These are phyloP conservation scores for Chloroceryle aenea DNA, from an alignment of 2,113 vertebrate genomes.

Conservation along the genomic window DNA sequence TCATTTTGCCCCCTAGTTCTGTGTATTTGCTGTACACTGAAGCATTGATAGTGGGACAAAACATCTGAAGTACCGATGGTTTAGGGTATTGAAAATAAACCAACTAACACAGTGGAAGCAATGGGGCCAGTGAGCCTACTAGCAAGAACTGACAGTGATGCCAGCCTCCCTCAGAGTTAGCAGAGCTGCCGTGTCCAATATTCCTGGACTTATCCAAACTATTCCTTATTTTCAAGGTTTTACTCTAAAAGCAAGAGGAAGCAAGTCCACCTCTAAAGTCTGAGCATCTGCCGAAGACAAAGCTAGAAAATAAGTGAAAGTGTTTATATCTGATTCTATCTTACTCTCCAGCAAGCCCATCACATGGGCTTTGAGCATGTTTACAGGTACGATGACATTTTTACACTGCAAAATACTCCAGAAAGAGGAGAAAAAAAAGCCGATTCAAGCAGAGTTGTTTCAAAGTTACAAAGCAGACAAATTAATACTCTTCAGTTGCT, in stretches of 20 bases:
- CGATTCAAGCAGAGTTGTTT: not conserved
- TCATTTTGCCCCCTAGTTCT: not conserved
- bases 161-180: not conserved
- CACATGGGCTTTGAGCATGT: accelerated
- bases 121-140: not conserved
- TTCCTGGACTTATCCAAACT: not conserved
- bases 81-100: not conserved
- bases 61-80: not conserved
- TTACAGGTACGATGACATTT: not conserved
- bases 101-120: not conserved
- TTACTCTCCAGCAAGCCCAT: not conserved
- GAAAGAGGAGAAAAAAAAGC: not conserved
- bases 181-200: not conserved
- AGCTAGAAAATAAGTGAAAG: not conserved
- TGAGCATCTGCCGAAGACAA: not conserved
- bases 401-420: not conserved
- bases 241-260: not conserved
- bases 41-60: not conserved
- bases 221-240: not conserved
- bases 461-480: not conserved
- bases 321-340: not conserved
- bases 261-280: not conserved
- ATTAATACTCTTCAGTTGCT: not conserved
- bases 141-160: not conserved
- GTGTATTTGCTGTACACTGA: not conserved